phyloP scores from a whole-genome alignment of 2,113 vertebrate genomes.

The Circaetus gallicus region DNA sequence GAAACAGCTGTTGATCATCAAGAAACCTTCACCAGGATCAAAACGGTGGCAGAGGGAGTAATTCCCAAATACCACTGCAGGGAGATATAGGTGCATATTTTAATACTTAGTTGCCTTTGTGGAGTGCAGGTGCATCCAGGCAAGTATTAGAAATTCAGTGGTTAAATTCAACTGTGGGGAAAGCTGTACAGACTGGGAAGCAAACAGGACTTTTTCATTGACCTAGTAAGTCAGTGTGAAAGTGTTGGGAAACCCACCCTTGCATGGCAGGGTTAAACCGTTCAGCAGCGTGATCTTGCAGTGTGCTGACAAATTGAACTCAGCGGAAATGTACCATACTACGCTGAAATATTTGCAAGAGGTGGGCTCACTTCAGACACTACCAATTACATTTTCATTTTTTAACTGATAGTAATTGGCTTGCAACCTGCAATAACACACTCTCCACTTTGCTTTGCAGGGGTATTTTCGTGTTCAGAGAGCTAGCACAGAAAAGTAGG shows the following conservation, averaged over 20 bases:
- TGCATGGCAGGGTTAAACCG: background rate
- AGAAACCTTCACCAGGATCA: background rate
- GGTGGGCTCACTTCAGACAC: background rate
- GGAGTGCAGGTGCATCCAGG: background rate
- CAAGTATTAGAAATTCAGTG: background rate
- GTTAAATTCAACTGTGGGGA: background rate
- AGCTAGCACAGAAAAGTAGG: background rate
- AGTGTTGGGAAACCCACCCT: background rate
- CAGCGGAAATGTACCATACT: background rate
- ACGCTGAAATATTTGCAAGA: background rate
- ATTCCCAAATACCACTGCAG: background rate
- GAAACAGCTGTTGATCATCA: background rate
- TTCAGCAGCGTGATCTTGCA: background rate
- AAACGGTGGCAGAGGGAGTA: background rate
- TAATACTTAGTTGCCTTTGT: background rate
- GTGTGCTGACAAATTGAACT: background rate
- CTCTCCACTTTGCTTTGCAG: background rate
- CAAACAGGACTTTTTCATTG: background rate
- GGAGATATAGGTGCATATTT: background rate
- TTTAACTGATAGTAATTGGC: background rate
- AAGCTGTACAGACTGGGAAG: background rate
- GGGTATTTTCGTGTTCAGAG: background rate
- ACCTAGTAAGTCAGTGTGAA: background rate
- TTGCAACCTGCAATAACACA: background rate
- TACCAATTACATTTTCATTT: background rate